Evolutionary conservation across 2,797 vertebrate species (phyloP).

Genomic region (Luscinia megarhynchos): DNA sequence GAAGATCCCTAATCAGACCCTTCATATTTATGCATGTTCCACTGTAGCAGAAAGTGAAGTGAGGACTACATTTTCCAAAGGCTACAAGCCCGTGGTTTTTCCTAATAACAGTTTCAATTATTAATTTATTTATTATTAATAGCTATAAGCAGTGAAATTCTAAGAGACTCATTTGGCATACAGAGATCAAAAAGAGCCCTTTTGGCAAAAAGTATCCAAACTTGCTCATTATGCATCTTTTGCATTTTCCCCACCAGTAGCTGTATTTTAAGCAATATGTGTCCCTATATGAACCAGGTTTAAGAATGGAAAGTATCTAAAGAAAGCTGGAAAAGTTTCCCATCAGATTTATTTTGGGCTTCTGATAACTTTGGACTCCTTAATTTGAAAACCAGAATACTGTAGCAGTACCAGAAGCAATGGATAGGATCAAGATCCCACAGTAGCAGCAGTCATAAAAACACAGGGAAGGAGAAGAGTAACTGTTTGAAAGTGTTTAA

Average conservation of each 20-base stretch:
- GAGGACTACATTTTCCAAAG: neutral
- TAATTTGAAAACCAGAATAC: neutral
- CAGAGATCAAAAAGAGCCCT: slow-evolving; percentile 50
- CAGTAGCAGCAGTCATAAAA: neutral
- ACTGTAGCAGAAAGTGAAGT: neutral
- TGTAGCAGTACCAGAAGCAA: neutral
- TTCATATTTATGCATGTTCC: neutral
- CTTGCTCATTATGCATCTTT: slow-evolving; percentile 15
- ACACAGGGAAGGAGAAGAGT: neutral
- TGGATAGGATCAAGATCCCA: neutral
- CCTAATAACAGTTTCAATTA: slow-evolving; percentile 25
- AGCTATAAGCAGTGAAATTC: slow-evolving; percentile 25
- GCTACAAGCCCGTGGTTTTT: neutral
- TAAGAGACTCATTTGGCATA: neutral
- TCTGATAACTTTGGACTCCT: neutral
- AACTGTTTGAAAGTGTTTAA: neutral
- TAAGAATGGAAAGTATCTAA: neutral
- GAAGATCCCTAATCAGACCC: neutral
- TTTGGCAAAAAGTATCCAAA: slow-evolving; percentile 29
- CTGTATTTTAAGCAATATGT: neutral
- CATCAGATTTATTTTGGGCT: neutral
- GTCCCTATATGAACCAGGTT: neutral
- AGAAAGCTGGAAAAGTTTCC: neutral
- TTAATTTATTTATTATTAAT: slow-evolving; percentile 37
- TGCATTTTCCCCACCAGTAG: neutral